Base-by-base conservation (phyloP, 1,140 invertebrate species). In the Physella acuta region DNA sequence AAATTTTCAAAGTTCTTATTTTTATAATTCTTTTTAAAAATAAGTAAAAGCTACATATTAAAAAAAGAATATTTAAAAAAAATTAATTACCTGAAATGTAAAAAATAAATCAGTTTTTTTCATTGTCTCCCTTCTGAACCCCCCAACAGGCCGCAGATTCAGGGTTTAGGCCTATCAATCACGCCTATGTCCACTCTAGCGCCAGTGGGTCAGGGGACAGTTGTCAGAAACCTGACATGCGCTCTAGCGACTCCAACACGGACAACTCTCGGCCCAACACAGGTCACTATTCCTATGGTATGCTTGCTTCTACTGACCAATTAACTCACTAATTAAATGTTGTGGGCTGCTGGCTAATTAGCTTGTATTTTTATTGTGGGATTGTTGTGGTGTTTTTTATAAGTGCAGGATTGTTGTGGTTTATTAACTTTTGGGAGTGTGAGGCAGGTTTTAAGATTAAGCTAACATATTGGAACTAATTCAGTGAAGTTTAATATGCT, bases 201-300 rank as follows among this genome's bases (percentile, higher is more conserved):
- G 81, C 78, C 49, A 81, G 79, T 68, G 83, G 84, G 8, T 85
- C 84, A 33, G 82, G 79, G 20, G 83, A 84, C 64, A 82, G 80
- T 39, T 84, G 81, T 53, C 74, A 80, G 53, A 83, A 84, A 64
- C 78, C 76, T 26, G 83, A 84, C 36, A 56, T 80, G 49, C 76
- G 74, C 26, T 80, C 78, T 44, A 82, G 78, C 62, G 82, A 83
- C 62, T 82, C 79, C 53, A 84, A 84, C 67, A 79, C 77, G 2
- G 80, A 81, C 68, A 80, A 80, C 65, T 84, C 81, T 67, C 70
- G 81, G 51, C 79, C 79, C 66, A 80, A 79, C 70, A 80, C 82
- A 74, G 73, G 84, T 78, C 70, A 71, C 61, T 71, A 39, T 61
- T 39, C 59, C 33, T 66, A 62, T 55, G 64, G 64, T 70, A 70